Conservation (phyloP, 2,113 vertebrate genomes). For the Tetraodon nigroviridis region DNA sequence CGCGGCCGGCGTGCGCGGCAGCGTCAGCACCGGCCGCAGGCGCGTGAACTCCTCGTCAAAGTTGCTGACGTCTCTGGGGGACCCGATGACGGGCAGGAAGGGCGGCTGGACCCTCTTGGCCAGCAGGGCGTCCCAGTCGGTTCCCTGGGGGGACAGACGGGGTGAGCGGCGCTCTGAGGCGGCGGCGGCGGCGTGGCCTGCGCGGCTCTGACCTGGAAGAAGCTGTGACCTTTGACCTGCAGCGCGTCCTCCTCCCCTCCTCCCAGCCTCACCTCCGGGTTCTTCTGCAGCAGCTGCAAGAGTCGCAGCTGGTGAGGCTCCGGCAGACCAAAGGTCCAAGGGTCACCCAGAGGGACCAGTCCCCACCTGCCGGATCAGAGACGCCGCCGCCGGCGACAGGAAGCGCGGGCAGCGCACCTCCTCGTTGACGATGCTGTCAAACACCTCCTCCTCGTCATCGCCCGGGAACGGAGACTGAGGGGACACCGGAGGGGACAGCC, state of each 20-base stretch:
- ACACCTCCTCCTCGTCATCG: constrained; percentile 94
- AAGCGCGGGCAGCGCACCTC: constrained; percentile 83
- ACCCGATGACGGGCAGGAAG: constrained; percentile 76
- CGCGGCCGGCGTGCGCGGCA: constrained; percentile 54
- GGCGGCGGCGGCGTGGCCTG: too few species aligned
- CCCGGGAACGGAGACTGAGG: constrained; percentile 89
- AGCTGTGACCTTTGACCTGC: constrained; percentile 85
- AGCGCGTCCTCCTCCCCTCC: constrained; percentile 82
- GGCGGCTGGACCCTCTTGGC: constrained; percentile 79
- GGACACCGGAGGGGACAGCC: neutral
- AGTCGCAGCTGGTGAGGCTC: neutral
- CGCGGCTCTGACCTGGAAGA: constrained; percentile 79
- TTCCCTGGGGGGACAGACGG: constrained; percentile 61
- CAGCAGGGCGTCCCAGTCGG: constrained; percentile 84
- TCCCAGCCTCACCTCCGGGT: constrained; percentile 83
- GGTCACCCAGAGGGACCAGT: neutral
- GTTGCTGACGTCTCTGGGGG: constrained; percentile 79
- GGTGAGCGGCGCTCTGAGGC: neutral
- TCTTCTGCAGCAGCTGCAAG: constrained; percentile 86
- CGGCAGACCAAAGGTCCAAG: too few species aligned
- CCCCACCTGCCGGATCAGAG: constrained; percentile 84
- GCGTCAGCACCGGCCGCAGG: constrained; percentile 80
- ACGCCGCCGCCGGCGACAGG: constrained; percentile 78
- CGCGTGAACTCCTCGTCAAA: constrained; percentile 87
- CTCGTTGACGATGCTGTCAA: constrained; percentile 92